These are phyloP conservation scores for Pseudorasbora parva DNA, from an alignment of 2,113 vertebrate genomes.

Conservation along the genomic window DNA sequence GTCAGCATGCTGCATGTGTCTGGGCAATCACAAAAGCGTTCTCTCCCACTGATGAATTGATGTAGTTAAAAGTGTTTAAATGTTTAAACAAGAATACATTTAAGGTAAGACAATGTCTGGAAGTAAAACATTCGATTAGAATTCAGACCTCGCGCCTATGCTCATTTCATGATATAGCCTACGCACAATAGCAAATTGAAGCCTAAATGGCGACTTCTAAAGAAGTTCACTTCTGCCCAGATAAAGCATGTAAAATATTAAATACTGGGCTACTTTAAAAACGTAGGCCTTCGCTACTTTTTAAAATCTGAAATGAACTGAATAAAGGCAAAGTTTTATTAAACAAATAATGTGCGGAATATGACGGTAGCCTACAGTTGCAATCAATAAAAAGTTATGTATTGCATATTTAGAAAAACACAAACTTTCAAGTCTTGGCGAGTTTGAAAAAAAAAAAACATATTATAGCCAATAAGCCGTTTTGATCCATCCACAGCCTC, in stretches of 20 bases:
- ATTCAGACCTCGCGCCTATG: neutral
- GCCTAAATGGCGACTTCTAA: neutral
- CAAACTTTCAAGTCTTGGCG: neutral
- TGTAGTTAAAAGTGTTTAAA: neutral
- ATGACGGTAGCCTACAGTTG: neutral
- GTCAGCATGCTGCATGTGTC: constrained; percentile 20
- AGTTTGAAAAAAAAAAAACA: neutral
- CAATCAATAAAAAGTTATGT: neutral
- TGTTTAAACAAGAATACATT: neutral
- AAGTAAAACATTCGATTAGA: neutral
- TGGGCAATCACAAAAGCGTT: neutral
- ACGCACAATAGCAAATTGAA: neutral
- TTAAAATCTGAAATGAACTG: neutral
- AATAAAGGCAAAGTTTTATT: neutral
- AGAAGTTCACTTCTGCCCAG: neutral
- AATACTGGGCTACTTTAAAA: neutral
- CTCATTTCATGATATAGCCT: neutral
- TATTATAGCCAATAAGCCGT: neutral
- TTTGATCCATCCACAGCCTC: neutral
- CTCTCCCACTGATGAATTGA: neutral
- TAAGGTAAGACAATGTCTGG: neutral
- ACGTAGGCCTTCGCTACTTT: no score
- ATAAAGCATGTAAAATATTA: neutral
- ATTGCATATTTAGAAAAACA: neutral
- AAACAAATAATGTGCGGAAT: neutral